A percentile compares a stretch with the other conserved stretches of the same genome.
Conservation (phyloP, 2,113 vertebrate species). For the Miniopterus natalensis region DNA sequence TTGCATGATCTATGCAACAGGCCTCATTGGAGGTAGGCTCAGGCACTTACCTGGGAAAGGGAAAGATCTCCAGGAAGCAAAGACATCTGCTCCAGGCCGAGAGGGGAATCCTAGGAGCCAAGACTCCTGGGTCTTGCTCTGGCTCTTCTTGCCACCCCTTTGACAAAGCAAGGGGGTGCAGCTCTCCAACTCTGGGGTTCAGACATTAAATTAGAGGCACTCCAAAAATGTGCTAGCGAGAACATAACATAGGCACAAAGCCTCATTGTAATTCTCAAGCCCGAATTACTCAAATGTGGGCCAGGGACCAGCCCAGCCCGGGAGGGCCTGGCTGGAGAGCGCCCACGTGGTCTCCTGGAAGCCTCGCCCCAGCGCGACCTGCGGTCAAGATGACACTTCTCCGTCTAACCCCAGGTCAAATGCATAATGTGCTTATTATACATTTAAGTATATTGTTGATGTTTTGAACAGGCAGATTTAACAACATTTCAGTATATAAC, state of each 20-base stretch:
- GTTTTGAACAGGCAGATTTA: conserved; percentile 69
- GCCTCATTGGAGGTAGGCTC: neutral
- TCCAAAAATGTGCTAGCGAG: neutral
- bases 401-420: conserved; percentile 70
- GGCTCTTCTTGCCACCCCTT: neutral
- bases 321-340: neutral
- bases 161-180: neutral
- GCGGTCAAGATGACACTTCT: conserved; percentile 56
- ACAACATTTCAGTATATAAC: conserved; percentile 67
- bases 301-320: neutral
- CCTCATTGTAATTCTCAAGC: neutral
- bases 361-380: neutral
- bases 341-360: conserved; percentile 51
- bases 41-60: neutral
- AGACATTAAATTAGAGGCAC: conserved; percentile 11
- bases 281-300: conserved; percentile 15
- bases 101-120: neutral
- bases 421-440: conserved; percentile 77
- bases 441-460: conserved; percentile 75
- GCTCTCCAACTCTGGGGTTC: neutral
- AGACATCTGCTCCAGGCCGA: neutral
- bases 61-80: neutral
- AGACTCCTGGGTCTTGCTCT: neutral
- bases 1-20: neutral
- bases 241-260: conserved; percentile 1